Conservation (phyloP, 2,888 invertebrate species). For the Drosophila tripunctata region DNA sequence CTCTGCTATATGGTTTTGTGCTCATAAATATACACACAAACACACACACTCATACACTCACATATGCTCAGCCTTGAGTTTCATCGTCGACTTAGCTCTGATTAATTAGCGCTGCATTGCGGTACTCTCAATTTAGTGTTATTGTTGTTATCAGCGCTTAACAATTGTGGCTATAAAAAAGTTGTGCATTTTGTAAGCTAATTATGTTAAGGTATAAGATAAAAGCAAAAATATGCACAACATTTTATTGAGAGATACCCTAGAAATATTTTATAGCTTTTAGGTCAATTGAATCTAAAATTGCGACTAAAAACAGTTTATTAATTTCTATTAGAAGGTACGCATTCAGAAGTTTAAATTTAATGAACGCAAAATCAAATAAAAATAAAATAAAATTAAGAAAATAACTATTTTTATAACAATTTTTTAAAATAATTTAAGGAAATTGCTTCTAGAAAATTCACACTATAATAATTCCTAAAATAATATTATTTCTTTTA, state of each 20-base stretch:
- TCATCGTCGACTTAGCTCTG: conserved; percentile 31
- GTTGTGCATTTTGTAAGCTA: conserved; percentile 1
- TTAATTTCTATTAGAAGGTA: no score
- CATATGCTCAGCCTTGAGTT: background rate
- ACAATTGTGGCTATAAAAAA: conserved; percentile 5
- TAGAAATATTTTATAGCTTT: no score
- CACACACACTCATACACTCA: conserved; percentile 13
- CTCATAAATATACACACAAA: conserved; percentile 17
- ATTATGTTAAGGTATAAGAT: conserved; percentile 1
- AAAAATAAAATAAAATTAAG: no score
- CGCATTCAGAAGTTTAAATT: no score
- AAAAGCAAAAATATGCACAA: background rate
- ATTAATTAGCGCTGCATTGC: conserved; percentile 43
- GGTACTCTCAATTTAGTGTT: conserved; percentile 4
- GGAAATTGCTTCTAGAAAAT: no score
- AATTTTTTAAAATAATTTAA: no score
- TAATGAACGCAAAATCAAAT: no score
- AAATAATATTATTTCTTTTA: background rate
- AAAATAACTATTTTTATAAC: no score
- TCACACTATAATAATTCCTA: no score
- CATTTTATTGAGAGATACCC: background rate
- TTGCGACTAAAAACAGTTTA: no score
- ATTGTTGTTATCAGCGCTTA: conserved; percentile 4
- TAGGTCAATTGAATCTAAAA: no score
- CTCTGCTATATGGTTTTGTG: conserved; percentile 13